Percentiles rank a stretch among this genome's conserved stretches.
phyloP scores from a whole-genome alignment of 2,888 invertebrate genomes.

The Pyrrhosoma nymphula region DNA sequence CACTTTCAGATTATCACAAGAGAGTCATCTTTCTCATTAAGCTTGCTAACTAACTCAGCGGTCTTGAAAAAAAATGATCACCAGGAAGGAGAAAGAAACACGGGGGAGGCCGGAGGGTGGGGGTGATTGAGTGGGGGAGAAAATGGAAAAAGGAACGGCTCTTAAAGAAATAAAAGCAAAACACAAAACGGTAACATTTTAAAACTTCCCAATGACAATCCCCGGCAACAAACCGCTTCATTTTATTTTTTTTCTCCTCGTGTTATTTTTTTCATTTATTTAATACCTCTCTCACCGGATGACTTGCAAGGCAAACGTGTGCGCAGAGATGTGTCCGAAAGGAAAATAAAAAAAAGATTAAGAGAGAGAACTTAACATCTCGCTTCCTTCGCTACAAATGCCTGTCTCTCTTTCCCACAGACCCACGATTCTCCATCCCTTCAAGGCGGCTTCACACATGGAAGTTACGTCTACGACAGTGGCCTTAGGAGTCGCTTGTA shows the following conservation, averaged over 20 bases:
- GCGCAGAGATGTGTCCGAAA: neutral
- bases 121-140: neutral
- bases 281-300: neutral
- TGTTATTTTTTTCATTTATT: neutral
- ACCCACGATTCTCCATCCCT: too few relatives aligned
- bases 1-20: neutral
- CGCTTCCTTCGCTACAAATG: neutral
- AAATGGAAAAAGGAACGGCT: neutral
- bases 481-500: too few relatives aligned
- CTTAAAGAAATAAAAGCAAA: neutral
- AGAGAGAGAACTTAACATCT: neutral
- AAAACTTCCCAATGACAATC: slow-evolving; percentile 38
- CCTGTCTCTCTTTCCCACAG: neutral
- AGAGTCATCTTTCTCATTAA: slow-evolving; percentile 26
- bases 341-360: neutral
- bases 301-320: slow-evolving; percentile 52
- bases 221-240: neutral
- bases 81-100: neutral
- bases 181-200: slow-evolving; percentile 7
- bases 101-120: neutral
- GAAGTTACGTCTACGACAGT: too few relatives aligned
- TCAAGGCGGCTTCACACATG: too few relatives aligned
- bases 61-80: neutral
- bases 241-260: neutral
- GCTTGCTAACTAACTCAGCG: slow-evolving; percentile 10